A percentile compares a stretch with the other conserved stretches of the same genome.
phyloP scores from a whole-genome alignment of 2,113 vertebrate species.

The Anarhynchus alexandrinus region DNA sequence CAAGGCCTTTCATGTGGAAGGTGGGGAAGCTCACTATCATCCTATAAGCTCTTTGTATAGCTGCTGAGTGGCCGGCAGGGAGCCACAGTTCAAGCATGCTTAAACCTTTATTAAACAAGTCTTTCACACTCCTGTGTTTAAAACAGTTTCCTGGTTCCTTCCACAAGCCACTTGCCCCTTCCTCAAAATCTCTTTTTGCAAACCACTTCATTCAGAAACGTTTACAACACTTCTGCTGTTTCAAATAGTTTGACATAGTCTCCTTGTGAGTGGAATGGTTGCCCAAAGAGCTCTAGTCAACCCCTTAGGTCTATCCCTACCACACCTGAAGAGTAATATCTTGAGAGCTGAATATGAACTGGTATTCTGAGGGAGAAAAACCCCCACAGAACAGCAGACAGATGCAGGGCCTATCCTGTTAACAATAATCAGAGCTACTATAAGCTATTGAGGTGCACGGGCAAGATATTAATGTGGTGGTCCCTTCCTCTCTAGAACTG shows the following conservation, averaged over 20 bases:
- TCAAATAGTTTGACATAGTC: background rate
- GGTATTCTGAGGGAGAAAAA: background rate
- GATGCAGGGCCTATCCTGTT: background rate
- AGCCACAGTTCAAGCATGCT: background rate
- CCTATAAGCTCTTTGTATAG: background rate
- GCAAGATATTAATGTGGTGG: background rate
- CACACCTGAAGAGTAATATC: background rate
- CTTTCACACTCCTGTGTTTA: background rate
- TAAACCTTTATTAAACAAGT: constrained; percentile 16
- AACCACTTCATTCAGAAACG: background rate
- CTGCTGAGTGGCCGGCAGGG: background rate
- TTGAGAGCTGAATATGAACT: background rate
- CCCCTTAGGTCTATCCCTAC: background rate
- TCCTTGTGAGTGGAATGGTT: background rate
- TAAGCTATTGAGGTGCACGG: background rate
- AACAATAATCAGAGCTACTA: background rate
- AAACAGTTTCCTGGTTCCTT: background rate
- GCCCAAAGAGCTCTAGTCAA: background rate
- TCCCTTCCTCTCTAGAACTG: background rate
- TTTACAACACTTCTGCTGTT: background rate
- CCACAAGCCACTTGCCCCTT: background rate
- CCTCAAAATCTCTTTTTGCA: background rate
- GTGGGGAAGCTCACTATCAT: background rate
- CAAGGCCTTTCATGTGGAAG: constrained; percentile 37
- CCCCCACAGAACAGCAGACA: background rate